Percentiles rank a stretch among this genome's conserved stretches.
phyloP scores from a whole-genome alignment of 2,888 invertebrate genomes.

The Brachypterus glaber region DNA sequence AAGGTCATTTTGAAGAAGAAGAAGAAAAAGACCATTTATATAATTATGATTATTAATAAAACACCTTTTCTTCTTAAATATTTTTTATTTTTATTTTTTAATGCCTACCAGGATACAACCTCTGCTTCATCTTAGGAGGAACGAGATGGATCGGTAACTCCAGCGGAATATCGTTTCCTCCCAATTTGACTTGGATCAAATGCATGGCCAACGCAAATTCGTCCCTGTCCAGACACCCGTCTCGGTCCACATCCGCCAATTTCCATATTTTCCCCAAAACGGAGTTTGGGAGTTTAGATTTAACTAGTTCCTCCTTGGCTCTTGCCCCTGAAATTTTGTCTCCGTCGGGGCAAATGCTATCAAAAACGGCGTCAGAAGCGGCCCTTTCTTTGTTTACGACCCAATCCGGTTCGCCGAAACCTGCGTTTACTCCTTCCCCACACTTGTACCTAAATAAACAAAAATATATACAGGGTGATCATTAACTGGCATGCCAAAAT shows the following conservation, averaged over 20 bases:
- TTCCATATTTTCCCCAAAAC: constrained; percentile 97
- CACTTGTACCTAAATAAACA: too few relatives aligned
- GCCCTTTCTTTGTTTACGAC: constrained; percentile 83
- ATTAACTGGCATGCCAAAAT: too few relatives aligned
- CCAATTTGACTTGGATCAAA: constrained; percentile 79
- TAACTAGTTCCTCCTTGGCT: constrained; percentile 90
- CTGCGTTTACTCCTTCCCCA: constrained; percentile 93
- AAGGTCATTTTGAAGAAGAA: neutral
- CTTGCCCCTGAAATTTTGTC: constrained; percentile 87
- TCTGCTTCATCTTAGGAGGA: constrained; percentile 66
- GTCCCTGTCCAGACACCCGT: constrained; percentile 86
- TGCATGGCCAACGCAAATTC: constrained; percentile 98
- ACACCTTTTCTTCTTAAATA: neutral
- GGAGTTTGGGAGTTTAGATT: constrained; percentile 93
- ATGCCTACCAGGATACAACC: constrained; percentile 16
- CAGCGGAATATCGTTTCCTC: constrained; percentile 81
- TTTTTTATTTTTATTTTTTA: neutral
- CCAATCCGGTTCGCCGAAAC: constrained; percentile 93
- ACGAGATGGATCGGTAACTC: constrained; percentile 80
- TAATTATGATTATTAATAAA: neutral
- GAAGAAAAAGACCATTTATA: neutral
- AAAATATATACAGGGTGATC: too few relatives aligned
- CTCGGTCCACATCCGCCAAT: constrained; percentile 87
- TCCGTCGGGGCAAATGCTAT: constrained; percentile 69
- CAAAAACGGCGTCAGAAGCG: constrained; percentile 75